A percentile compares a stretch with the other conserved stretches of the same genome.
phyloP scores from a whole-genome alignment of 2,888 invertebrate species.

The Alviniconcha strummeri region DNA sequence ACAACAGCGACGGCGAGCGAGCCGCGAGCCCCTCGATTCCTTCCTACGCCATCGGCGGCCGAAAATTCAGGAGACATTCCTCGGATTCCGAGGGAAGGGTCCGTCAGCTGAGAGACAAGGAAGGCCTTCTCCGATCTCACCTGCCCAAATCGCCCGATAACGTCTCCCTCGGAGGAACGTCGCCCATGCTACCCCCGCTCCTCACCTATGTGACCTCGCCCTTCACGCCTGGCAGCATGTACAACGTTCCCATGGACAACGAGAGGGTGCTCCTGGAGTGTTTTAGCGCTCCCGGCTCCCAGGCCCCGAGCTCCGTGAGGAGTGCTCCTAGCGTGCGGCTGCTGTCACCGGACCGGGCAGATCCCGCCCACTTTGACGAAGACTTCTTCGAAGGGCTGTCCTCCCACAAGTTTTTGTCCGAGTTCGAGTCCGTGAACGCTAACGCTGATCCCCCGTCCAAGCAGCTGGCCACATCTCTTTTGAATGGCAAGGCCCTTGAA shows the following conservation, averaged over 20 bases:
- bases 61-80: slow-evolving; percentile 12
- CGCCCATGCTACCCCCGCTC: slow-evolving; percentile 28
- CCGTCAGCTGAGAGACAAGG: neutral
- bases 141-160: neutral
- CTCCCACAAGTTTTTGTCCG: slow-evolving; percentile 4
- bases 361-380: slow-evolving; percentile 13
- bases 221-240: slow-evolving; percentile 29
- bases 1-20: slow-evolving; percentile 3
- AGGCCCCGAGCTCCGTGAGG: slow-evolving; percentile 32
- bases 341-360: slow-evolving; percentile 20
- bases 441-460: neutral
- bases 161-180: slow-evolving; percentile 4
- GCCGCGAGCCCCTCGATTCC: neutral
- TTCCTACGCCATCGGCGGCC: neutral
- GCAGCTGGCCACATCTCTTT: too few relatives aligned
- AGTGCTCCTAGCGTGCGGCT: slow-evolving; percentile 31
- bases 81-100: slow-evolving; percentile 10
- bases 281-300: slow-evolving; percentile 28
- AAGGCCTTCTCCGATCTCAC: neutral
- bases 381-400: slow-evolving; percentile 21
- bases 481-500: too few relatives aligned
- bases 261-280: slow-evolving; percentile 31
- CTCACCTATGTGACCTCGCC: slow-evolving; percentile 20
- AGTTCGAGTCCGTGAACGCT: neutral
- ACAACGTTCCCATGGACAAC: slow-evolving; percentile 32